These are phyloP conservation scores for Hyles vespertilio DNA, from an alignment of 1,140 invertebrate species.

Conservation along the genomic window DNA sequence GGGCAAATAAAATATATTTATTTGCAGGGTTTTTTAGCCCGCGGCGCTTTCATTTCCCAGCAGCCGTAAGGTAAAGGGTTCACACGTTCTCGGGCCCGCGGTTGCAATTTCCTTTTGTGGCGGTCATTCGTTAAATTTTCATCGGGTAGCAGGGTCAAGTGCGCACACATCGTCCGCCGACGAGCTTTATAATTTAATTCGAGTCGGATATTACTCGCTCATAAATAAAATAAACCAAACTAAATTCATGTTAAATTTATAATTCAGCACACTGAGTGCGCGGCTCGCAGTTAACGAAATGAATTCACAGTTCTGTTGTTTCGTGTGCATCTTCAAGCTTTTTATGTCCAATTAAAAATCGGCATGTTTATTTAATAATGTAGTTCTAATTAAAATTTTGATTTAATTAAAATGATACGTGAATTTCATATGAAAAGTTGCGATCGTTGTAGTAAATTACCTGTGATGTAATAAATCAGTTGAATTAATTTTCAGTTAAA, in stretches of 20 bases:
- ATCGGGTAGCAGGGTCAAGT: slow-evolving; percentile 37
- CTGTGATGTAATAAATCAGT: too few species aligned
- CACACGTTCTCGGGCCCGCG: slow-evolving; percentile 26
- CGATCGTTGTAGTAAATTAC: too few species aligned
- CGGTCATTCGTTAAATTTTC: slow-evolving; percentile 52
- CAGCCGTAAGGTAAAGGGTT: slow-evolving; percentile 31
- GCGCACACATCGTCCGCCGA: slow-evolving; percentile 22
- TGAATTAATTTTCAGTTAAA: too few species aligned
- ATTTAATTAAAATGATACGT: too few species aligned
- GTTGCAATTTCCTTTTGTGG: slow-evolving; percentile 49
- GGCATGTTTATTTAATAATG: too few species aligned
- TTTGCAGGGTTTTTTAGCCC: slow-evolving; percentile 16
- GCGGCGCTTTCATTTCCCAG: slow-evolving; percentile 21
- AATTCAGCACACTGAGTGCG: slow-evolving; percentile 6
- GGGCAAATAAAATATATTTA: slow-evolving; percentile 18
- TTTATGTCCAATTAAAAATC: background rate
- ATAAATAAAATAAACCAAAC: slow-evolving; percentile 41
- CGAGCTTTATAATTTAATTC: slow-evolving; percentile 41
- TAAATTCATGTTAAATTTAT: slow-evolving; percentile 33
- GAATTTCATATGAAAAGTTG: too few species aligned
- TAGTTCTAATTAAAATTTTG: too few species aligned
- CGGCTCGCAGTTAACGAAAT: background rate
- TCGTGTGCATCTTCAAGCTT: background rate
- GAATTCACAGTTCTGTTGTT: background rate
- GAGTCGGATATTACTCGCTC: slow-evolving; percentile 35